Percentiles rank a stretch among this genome's conserved stretches.
Conservation (phyloP, 2,113 vertebrate genomes). For the Phocoena phocoena region DNA sequence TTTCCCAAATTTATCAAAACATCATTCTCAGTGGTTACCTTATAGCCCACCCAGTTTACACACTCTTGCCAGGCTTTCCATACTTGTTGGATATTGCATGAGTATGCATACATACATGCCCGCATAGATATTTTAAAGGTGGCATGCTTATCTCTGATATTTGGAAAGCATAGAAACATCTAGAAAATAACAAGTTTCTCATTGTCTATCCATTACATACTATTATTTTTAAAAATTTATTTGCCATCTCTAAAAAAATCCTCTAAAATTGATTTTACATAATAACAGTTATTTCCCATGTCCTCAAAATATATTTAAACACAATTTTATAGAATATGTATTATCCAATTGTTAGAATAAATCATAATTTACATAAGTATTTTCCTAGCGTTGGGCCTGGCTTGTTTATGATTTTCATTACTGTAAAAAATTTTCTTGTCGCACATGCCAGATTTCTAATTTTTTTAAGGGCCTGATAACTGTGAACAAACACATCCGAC, state of each 20-base stretch:
- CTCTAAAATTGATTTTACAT: not conserved
- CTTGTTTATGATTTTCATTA: not conserved
- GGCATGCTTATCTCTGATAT: not conserved
- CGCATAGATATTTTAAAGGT: not conserved
- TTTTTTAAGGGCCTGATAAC: not conserved
- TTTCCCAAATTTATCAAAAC: not conserved
- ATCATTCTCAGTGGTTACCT: not conserved
- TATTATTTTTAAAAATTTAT: not conserved
- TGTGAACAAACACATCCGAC: not conserved
- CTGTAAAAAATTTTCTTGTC: not conserved
- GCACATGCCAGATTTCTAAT: not conserved
- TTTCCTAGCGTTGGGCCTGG: not conserved
- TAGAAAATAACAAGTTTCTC: not conserved
- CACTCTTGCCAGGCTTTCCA: not conserved
- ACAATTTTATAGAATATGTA: not conserved
- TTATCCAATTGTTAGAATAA: not conserved
- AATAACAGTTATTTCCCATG: not conserved
- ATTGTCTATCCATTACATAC: not conserved
- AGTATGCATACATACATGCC: fast-evolving
- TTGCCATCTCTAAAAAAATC: not conserved
- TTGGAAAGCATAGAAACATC: not conserved
- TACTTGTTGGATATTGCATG: fast-evolving
- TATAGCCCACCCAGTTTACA: not conserved
- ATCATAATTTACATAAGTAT: not conserved
- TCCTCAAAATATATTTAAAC: not conserved